Conservation (phyloP, 2,113 vertebrate genomes). For the Perca flavescens region DNA sequence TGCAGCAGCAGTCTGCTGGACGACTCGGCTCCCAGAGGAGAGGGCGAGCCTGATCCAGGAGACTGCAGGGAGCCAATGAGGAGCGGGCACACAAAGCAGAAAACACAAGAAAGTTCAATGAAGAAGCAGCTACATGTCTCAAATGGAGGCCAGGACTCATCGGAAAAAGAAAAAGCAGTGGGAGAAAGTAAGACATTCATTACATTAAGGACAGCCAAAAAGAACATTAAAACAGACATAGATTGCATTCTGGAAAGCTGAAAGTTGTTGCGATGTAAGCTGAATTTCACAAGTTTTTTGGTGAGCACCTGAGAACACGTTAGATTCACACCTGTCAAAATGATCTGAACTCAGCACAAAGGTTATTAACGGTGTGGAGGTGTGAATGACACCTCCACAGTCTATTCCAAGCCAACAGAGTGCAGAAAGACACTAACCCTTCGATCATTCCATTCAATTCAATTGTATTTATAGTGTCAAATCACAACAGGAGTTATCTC, state of each 20-base stretch:
- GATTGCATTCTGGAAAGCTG: not conserved
- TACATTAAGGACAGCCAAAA: not conserved
- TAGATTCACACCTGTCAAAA: not conserved
- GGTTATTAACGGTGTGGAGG: not conserved
- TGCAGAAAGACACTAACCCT: not conserved
- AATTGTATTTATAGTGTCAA: too few species aligned
- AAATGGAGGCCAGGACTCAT: not conserved
- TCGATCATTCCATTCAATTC: not conserved
- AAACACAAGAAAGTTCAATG: not conserved
- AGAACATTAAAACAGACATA: too few species aligned
- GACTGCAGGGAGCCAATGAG: conserved; percentile 82
- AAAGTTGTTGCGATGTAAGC: not conserved
- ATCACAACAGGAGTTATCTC: too few species aligned
- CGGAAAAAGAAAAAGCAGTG: not conserved
- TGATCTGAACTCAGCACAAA: not conserved
- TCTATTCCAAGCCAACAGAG: not conserved
- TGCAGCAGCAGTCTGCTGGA: conserved; percentile 87
- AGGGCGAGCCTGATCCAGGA: conserved; percentile 90
- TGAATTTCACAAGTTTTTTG: not conserved
- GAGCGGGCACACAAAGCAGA: not conserved
- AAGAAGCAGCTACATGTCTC: not conserved
- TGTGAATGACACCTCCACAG: not conserved
- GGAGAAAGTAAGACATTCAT: not conserved
- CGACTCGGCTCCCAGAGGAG: conserved; percentile 92
- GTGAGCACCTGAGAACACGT: not conserved